Evolutionary conservation across 2,888 invertebrate genomes (phyloP).

Genomic region (Sarcophaga carnaria): DNA sequence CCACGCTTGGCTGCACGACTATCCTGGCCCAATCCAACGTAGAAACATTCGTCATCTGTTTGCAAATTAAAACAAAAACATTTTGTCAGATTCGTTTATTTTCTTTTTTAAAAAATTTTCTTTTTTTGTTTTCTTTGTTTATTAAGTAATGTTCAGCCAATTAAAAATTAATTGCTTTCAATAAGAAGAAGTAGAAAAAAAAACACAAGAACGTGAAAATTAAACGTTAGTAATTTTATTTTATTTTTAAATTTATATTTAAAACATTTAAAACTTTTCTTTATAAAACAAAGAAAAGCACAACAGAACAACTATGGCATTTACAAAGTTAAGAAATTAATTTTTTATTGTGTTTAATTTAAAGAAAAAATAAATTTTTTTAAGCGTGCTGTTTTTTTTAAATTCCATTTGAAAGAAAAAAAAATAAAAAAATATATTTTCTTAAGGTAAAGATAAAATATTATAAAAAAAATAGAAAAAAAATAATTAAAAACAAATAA

Average conservation of each 20-base stretch:
- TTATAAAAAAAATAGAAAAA: constrained; percentile 46
- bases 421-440: constrained; percentile 4
- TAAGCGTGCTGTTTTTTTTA: constrained; percentile 60
- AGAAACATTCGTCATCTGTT: constrained; percentile 98
- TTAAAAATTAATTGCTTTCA: constrained; percentile 18
- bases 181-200: not conserved
- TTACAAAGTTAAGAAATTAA: constrained; percentile 58
- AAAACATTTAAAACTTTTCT: constrained; percentile 55
- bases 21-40: constrained; percentile 96
- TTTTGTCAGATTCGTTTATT: constrained; percentile 85
- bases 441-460: constrained; percentile 48
- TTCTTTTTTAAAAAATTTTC: constrained; percentile 14
- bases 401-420: constrained; percentile 42
- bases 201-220: constrained; percentile 64
- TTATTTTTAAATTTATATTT: constrained; percentile 11
- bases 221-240: constrained; percentile 63
- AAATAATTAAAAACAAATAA: constrained; percentile 52
- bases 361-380: constrained; percentile 24
- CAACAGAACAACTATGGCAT: constrained; percentile 65
- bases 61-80: constrained; percentile 88
- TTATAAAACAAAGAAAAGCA: constrained; percentile 32
- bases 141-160: not conserved
- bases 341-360: constrained; percentile 29
- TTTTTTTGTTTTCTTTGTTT: constrained; percentile 22
- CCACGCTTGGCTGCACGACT: constrained; percentile 81